phyloP scores from a whole-genome alignment of 1,140 invertebrate species.

The Caenorhabditis remanei region DNA sequence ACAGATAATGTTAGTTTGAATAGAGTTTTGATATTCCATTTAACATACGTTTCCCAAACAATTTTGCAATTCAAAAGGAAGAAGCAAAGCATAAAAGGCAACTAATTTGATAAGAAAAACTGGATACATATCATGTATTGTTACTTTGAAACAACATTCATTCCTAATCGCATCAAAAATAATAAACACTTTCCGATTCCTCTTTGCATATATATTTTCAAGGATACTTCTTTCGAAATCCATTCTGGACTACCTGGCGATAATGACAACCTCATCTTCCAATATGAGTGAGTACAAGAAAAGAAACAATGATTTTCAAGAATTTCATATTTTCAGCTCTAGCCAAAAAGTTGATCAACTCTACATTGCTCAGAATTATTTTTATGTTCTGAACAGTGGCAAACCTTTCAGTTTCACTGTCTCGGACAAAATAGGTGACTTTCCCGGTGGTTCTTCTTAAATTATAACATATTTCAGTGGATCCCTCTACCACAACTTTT shows the following conservation, averaged over 20 bases:
- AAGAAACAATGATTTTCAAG: not conserved
- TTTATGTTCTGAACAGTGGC: not conserved
- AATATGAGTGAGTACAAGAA: not conserved
- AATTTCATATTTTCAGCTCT: not conserved
- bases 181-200: no score
- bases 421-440: no score
- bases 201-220: not conserved
- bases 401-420: constrained; percentile 3
- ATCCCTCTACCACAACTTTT: not conserved
- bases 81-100: no score
- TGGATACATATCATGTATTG: no score
- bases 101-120: no score
- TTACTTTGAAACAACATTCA: not conserved
- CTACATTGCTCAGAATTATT: not conserved
- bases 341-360: not conserved
- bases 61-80: no score
- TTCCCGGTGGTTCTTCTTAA: no score
- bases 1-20: not conserved
- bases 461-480: not conserved
- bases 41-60: no score
- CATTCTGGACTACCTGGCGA: not conserved
- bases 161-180: no score
- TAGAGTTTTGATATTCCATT: no score
- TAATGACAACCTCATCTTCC: not conserved
- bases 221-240: not conserved